Evolutionary conservation across 1,140 invertebrate genomes (phyloP).

Genomic region (Bathynomus jamesi): DNA sequence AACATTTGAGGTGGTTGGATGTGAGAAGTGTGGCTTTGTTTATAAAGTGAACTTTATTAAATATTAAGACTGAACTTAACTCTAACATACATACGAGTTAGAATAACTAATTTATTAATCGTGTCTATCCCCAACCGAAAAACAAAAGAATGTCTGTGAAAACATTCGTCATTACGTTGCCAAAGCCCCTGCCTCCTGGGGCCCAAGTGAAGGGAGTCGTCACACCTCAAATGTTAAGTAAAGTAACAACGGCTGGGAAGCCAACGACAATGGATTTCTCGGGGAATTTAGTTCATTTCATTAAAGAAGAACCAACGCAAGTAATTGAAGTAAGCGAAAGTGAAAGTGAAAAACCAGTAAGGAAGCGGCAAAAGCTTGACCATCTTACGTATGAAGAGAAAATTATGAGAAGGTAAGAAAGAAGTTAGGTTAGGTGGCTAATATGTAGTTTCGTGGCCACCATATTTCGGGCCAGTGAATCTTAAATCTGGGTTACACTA

Average conservation of each 20-base stretch:
- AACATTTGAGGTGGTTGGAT: not conserved
- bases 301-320: not conserved
- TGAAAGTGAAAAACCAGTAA: not conserved
- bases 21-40: not conserved
- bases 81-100: not conserved
- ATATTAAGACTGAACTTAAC: not conserved
- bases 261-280: not conserved
- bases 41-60: not conserved
- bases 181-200: not conserved
- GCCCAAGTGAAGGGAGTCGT: not conserved
- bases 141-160: not conserved
- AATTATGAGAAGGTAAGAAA: not conserved
- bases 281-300: not conserved
- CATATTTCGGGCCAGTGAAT: no score
- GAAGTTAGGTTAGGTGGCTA: no score
- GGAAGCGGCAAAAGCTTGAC: not conserved
- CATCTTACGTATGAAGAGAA: not conserved
- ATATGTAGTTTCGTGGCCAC: no score
- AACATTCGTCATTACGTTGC: not conserved
- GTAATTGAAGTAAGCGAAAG: not conserved
- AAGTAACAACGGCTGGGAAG: not conserved
- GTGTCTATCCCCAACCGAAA: not conserved
- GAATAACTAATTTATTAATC: not conserved
- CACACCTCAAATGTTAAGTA: not conserved
- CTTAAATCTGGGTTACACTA: no score